Evolutionary conservation across 2,888 invertebrate species (phyloP), one percentile per base, ranked within the genome.

Genomic region (Cerceris ruficornis): DNA sequence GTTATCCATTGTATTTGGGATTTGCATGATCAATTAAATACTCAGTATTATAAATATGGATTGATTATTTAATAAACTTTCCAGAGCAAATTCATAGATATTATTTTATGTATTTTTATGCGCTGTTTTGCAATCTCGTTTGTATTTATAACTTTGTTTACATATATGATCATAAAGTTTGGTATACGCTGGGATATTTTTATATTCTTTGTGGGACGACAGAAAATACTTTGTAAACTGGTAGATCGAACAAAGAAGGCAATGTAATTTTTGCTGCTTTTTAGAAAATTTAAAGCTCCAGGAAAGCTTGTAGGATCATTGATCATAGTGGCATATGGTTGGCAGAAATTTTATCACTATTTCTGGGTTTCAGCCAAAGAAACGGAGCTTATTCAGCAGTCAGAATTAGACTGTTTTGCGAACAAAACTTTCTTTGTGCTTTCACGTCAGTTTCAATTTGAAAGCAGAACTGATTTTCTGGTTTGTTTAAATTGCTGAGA

Each of bases 331-430:
- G 59, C 64, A 72, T 69, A 65, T 70, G 60, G 81, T 81, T 79
- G 72, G 72, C 55, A 76, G 69, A 81, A 79, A 76, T 74, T 82
- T 81, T 76, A 64, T 81, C 81, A 74, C 65, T 69, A 73, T 80
- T 82, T 82, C 72, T 80, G 80, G 77, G 61, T 73, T 81, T 74
- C 64, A 74, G 68, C 65, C 77, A 77, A 79, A 64, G 65, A 69
- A 69, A 76, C 64, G 59, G 39, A 69, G 75, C 77, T 78, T 74
- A 75, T 77, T 77, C 72, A 75, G 71, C 80, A 77, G 66, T 83
- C 75, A 75, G 17, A 82, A 67, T 77, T 65, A 78, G 73, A 66
- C 67, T 73, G 58, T 59, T 75, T 68, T 68, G 57, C 55, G 71
- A 74, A 74, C 59, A 66, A 79, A 73, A 79, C 64, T 64, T 71